Evolutionary conservation across 2,797 vertebrate species (phyloP).

Genomic region (Taenioides sp.): DNA sequence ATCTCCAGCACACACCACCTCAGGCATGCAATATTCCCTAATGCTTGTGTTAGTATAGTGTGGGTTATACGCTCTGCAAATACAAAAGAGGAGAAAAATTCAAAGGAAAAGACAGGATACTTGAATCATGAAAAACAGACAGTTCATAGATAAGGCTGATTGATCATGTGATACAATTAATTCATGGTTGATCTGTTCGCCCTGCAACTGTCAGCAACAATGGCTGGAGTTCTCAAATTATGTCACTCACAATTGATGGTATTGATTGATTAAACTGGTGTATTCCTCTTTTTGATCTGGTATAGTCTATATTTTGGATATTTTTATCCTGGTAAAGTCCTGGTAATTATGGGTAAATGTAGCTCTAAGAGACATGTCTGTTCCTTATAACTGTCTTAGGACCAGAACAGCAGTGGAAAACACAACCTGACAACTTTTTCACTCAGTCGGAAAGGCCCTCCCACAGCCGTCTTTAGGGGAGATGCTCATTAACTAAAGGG

Average conservation of each 20-base stretch:
- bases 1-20: slow-evolving; percentile 48
- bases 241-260: slow-evolving; percentile 27
- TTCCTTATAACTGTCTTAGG: slow-evolving; percentile 13
- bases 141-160: slow-evolving; percentile 8
- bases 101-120: slow-evolving; percentile 53
- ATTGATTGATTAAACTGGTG: too few species aligned
- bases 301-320: neutral
- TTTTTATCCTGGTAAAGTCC: neutral
- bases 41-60: slow-evolving; percentile 57
- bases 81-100: slow-evolving; percentile 45
- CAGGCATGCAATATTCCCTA: slow-evolving; percentile 63
- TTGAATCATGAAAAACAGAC: slow-evolving; percentile 34
- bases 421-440: slow-evolving; percentile 34
- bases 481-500: slow-evolving; percentile 11
- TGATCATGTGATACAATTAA: slow-evolving; percentile 68
- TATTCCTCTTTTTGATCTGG: neutral
- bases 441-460: slow-evolving; percentile 34
- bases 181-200: slow-evolving; percentile 65
- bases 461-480: slow-evolving; percentile 25
- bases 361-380: slow-evolving; percentile 20
- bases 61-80: slow-evolving; percentile 41
- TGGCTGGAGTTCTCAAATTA: neutral
- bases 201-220: slow-evolving; percentile 61
- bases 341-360: neutral
- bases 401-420: slow-evolving; percentile 29